Evolutionary conservation across 1,140 invertebrate species (phyloP).

Genomic region (Drosophila sucinea): DNA sequence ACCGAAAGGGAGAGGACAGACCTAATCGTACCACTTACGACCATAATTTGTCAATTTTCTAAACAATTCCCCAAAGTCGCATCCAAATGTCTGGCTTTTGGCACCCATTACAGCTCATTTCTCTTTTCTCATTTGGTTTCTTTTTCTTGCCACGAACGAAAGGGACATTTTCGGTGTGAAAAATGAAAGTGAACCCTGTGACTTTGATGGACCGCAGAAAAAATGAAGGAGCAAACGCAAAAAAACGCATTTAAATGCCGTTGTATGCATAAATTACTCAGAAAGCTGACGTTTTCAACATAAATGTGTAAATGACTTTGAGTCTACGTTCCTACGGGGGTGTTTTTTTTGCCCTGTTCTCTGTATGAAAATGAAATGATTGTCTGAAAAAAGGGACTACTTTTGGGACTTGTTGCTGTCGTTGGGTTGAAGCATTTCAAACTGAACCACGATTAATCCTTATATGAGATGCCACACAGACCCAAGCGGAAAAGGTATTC

Average conservation of each 20-base stretch:
- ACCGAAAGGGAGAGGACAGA: slow-evolving; percentile 20
- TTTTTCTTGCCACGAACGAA: background rate
- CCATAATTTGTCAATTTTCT: slow-evolving; percentile 80
- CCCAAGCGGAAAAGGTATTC: background rate
- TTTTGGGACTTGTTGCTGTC: slow-evolving; percentile 48
- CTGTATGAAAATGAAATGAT: slow-evolving; percentile 57
- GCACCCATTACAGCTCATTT: slow-evolving; percentile 68
- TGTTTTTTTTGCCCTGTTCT: slow-evolving; percentile 21
- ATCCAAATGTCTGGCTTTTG: slow-evolving; percentile 73
- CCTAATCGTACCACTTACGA: slow-evolving; percentile 76
- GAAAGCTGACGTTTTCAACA: slow-evolving; percentile 53
- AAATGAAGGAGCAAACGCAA: background rate
- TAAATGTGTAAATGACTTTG: slow-evolving; percentile 66
- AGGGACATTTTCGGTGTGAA: slow-evolving; percentile 57
- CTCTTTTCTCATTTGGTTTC: slow-evolving; percentile 29
- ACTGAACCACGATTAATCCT: slow-evolving; percentile 12
- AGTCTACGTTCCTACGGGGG: slow-evolving; percentile 18
- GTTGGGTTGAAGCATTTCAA: slow-evolving; percentile 21
- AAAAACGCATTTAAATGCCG: slow-evolving; percentile 66
- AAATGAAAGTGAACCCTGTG: slow-evolving; percentile 62
- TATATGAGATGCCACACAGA: background rate
- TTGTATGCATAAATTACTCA: slow-evolving; percentile 72
- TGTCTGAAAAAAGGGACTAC: slow-evolving; percentile 18
- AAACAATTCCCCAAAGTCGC: slow-evolving; percentile 70
- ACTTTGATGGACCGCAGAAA: slow-evolving; percentile 30